Evolutionary conservation across 2,797 vertebrate genomes (phyloP).

Genomic region (Platalea minor): DNA sequence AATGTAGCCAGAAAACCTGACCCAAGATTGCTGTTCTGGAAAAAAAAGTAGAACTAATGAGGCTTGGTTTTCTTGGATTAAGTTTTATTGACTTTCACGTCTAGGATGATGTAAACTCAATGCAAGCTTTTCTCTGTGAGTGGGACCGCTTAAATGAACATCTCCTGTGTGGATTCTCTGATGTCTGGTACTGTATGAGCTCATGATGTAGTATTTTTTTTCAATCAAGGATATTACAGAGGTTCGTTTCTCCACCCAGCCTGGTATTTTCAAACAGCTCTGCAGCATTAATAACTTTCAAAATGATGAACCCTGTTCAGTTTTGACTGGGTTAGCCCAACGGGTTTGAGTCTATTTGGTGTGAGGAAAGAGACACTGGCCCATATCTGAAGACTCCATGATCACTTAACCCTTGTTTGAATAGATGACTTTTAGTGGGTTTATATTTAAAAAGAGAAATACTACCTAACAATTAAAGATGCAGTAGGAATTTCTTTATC

Average conservation of each 20-base stretch:
- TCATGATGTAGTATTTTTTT: not conserved
- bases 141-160: conserved; percentile 2
- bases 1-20: not conserved
- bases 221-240: not conserved
- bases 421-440: fast-evolving
- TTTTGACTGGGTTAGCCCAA: not conserved
- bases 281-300: not conserved
- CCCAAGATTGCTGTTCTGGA: not conserved
- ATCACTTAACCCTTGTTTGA: not conserved
- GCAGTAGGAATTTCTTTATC: not conserved
- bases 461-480: not conserved
- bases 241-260: not conserved
- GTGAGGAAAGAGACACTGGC: not conserved
- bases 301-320: not conserved
- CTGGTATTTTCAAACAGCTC: not conserved
- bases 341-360: not conserved
- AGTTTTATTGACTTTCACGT: not conserved
- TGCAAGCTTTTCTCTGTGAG: not conserved
- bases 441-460: not conserved
- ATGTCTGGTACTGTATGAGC: not conserved
- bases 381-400: not conserved
- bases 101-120: conserved; percentile 22
- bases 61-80: conserved; percentile 32
- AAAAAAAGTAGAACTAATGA: not conserved
- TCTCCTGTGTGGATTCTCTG: not conserved